Evolutionary conservation across 1,140 invertebrate species (phyloP), one percentile per base, ranked within the genome.

Genomic region (Lordiphosa stackelbergi): DNA sequence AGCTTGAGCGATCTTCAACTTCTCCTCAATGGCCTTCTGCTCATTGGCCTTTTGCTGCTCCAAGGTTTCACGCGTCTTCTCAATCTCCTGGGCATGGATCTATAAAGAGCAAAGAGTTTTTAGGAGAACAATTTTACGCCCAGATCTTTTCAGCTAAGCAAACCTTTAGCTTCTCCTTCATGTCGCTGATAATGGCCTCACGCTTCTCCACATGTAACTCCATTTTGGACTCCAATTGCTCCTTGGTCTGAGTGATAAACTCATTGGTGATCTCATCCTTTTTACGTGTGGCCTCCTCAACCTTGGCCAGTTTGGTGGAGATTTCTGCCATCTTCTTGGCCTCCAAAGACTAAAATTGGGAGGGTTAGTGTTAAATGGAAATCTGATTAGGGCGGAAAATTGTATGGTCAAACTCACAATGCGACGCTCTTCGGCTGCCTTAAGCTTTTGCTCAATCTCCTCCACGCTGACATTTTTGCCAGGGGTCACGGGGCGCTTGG

Each of bases 401-500:
- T 43, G 28, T 35, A 5, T 3, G 47, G 41, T 45, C 9, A 3
- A 51, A 88, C 90, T 88, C 90, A 95, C 94, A 90, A 94, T 90
- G 90, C 96, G 93, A 85, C 96, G 92, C 86, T 97, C 95, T 84
- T 97, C 95, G 42, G 96, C 96, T 41, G 95, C 95, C 86, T 94
- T 94, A 2, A 97, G 90, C 88, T 97, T 98, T 71, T 95, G 94
- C 74, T 95, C 93, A 75, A 98, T 97, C 73, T 96, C 93, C 79
- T 96, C 93, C 3, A 92, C 93, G 13, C 94, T 94, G 9, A 94
- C 89, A 51, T 90, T 90, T 74, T 91, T 91, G 42, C 75, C 79
- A 52, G 87, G 88, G 57, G 88, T 90, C 13, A 91, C 88, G 7
- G 92, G 90, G 63, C 92, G 91, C 79, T 93, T 94, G 31, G 88